Evolutionary conservation across 1,140 invertebrate species (phyloP), one percentile per base, ranked within the genome.

Genomic region (Drosophila busckii): DNA sequence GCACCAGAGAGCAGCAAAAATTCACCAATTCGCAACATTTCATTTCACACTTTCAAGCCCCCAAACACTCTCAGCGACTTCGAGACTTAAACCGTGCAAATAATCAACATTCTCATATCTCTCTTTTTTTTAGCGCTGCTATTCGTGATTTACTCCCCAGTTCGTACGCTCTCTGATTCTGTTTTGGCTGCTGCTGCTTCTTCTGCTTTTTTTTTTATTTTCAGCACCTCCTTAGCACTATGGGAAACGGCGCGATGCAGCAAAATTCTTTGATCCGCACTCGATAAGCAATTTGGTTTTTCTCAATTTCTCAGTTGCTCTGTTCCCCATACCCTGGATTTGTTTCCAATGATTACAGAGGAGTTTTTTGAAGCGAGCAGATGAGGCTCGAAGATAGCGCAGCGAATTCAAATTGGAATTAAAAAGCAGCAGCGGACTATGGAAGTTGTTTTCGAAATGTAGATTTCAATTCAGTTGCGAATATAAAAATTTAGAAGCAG

Each of bases 81-180:
- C n/a, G 23, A 50, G 46, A 22, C 20, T 45, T 46, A 46, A 50
- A 54, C 71, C 71, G 78, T 78, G 78, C 63, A 84, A 84, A 84
- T 84, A 84, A 84, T 84, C 78, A 84, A 80, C 78, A 61, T 84
- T 84, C 68, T 63, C 68, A 73, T 84, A 84, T 84, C 78, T 84
- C 45, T 40, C 20, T 54, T 34, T 52, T 48, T 60, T 41, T 60
- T 76, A 46, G 62, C 63, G 34, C 17, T 70, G 71, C 71, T 73
- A 84, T 84, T 84, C 78, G 78, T 84, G 78, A 84, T 84, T 84
- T 84, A 73, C 78, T 84, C 54, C n/a, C 70, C 59, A 53, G 54
- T 56, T 62, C 44, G n/a, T n/a, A 42, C 62, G 19, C 32, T 40
- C 31, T 40, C 31, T 52, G 31, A 16, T 50, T 19, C 2, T 34